These are phyloP conservation scores for Spongilla lacustris DNA, from an alignment of 37 sponge, comb jelly and placozoan species.

Conservation along the genomic window DNA sequence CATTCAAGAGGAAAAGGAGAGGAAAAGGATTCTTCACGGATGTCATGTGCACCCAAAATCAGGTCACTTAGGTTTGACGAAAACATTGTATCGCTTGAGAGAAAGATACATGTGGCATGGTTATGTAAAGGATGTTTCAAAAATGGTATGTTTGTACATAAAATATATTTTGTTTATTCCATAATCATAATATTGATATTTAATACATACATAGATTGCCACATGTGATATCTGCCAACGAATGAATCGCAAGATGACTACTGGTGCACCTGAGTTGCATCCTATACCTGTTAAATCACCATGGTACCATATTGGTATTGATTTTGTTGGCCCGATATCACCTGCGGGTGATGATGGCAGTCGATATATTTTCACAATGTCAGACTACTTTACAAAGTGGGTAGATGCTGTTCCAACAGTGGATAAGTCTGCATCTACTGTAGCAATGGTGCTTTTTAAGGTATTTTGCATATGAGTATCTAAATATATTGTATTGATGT, in stretches of 20 bases:
- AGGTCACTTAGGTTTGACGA: background rate
- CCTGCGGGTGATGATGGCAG: conserved; percentile 31
- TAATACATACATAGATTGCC: conserved; percentile 26
- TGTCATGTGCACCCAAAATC: conserved; percentile 1
- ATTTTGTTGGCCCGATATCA: conserved; percentile 61
- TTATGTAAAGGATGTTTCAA: background rate
- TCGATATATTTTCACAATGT: conserved; percentile 57
- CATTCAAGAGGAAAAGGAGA: background rate
- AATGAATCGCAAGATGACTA: conserved; percentile 57
- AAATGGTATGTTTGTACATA: background rate
- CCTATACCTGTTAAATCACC: conserved; percentile 57
- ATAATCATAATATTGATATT: too few relatives aligned
- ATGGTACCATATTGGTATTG: conserved; percentile 73
- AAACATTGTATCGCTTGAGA: background rate
- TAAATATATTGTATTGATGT: too few relatives aligned
- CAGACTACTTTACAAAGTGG: conserved; percentile 82
- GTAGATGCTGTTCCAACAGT: conserved; percentile 52
- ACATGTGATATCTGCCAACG: conserved; percentile 69
- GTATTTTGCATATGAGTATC: conserved; percentile 12
- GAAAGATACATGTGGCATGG: background rate
- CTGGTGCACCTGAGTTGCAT: conserved; percentile 45
- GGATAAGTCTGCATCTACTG: conserved; percentile 45
- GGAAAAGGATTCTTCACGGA: background rate
- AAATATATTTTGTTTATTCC: too few relatives aligned
- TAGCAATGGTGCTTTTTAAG: conserved; percentile 63